Base-by-base conservation (phyloP, 2,888 invertebrate species). In the Campoplex capitator region DNA sequence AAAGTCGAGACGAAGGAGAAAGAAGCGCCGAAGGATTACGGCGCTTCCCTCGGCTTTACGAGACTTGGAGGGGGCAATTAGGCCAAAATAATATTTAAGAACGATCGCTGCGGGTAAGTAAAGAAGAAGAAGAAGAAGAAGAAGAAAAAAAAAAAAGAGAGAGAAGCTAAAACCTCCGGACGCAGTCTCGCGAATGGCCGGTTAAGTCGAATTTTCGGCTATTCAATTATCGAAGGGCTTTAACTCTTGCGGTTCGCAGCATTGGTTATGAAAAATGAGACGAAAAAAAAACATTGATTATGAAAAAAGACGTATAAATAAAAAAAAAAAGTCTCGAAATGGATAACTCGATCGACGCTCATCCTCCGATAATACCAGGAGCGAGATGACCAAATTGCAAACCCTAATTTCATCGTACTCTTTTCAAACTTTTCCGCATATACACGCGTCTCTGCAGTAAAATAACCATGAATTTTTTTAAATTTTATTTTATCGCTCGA, bases 141-240 rank as follows among this genome's bases (percentile, higher is more conserved):
- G 0, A 23, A 23, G 0, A 23, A 23, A 23, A 23, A 23, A 23
- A 23, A 23, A 23, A 23, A 23, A 23, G 23, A 23, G 23, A 23
- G 23, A 23, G 23, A 23, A 23, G 23, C 23, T 56, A 54, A 68
- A 23, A 58, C 70, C 48, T 65, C 48, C 32, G 65, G 77, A 48
- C 78, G 18, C 45, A n/a, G 65, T 54, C n/a, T 45, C 70, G 45
- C 77, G 77, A 58, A 58, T 38, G 42, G 48, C 54, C 73, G 18
- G 81, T 84, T 74, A 70, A 84, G 74, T 78, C 81, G 76, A 87
- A 88, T 88, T 87, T 86, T 88, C 84, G 86, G 85, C 86, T 85
- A 88, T 88, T 88, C 88, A 87, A 88, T 86, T 86, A 85, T 79
- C 85, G 85, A 85, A 83, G 74, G 77, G 76, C 73, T 65, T 75